These are phyloP conservation scores for Pegoplata infirma DNA, from an alignment of 2,888 invertebrate species.

Conservation along the genomic window DNA sequence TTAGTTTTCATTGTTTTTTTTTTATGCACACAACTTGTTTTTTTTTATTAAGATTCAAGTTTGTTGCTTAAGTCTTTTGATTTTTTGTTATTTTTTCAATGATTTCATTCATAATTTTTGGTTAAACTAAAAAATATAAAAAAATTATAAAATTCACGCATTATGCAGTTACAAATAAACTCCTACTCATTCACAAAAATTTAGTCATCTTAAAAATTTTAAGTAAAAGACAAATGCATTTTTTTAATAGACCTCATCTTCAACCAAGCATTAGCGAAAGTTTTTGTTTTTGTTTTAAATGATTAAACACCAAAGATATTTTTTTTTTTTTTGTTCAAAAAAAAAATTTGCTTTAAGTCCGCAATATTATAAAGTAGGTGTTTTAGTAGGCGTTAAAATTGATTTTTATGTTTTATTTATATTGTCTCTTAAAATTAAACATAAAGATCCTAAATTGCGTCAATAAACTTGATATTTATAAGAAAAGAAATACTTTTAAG, in stretches of 20 bases:
- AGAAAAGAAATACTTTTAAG: conserved; percentile 4
- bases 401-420: background rate
- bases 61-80: conserved; percentile 68
- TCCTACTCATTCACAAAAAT: conserved; percentile 30
- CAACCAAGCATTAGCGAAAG: conserved; percentile 34
- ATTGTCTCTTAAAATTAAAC: background rate
- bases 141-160: conserved; percentile 38
- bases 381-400: conserved; percentile 53
- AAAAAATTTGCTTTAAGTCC: conserved; percentile 1
- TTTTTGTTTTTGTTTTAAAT: conserved; percentile 2
- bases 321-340: background rate
- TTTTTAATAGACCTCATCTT: conserved; percentile 15
- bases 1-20: no score
- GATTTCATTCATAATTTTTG: conserved; percentile 3
- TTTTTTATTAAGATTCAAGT: conserved; percentile 20
- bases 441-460: conserved; percentile 34
- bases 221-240: conserved; percentile 9
- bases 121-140: background rate
- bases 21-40: conserved; percentile 34
- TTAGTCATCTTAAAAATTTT: conserved; percentile 8
- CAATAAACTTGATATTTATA: conserved; percentile 50
- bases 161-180: conserved; percentile 25
- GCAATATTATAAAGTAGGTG: conserved; percentile 50
- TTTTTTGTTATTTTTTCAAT: conserved; percentile 43
- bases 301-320: background rate